Evolutionary conservation across 2,888 invertebrate genomes (phyloP), one percentile per base, ranked within the genome.

Genomic region (Zaprionus bogoriensis): DNA sequence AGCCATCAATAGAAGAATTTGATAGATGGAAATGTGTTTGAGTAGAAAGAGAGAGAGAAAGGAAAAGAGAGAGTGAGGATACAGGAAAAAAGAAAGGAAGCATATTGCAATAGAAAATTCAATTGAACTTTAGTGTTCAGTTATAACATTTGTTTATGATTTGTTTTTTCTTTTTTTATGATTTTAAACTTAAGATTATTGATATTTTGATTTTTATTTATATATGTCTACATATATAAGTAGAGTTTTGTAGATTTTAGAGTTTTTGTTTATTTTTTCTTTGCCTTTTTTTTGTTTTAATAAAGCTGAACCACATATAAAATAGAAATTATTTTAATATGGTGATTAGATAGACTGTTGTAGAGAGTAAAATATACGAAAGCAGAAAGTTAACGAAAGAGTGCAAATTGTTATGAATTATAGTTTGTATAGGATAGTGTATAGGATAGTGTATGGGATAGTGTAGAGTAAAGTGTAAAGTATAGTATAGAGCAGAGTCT

Each of bases 221-320:
- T 41, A 27, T 22, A 58, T 32, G 38, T 28, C 55, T 41, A 61
- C 48, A 55, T 48, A 55, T 57, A 23, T 59, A 68, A 73, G 73
- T 61, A 74, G 66, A 70, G 74, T 77, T 71, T 61, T 27, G 32
- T 45, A 41, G 25, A 61, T 30, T 52, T 65, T 47, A 53, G 30
- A 46, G n/a, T 38, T 50, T 27, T 39, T 20, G 20, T 78, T 62
- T 65, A 62, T 36, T 71, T 47, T 32, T 36, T 14, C 14, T 17
- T 36, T 36, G 32, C 32, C 32, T 36, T 36, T 36, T 36, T 12
- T 30, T 12, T 30, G 19, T 57, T 70, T 74, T 62, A 81, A 89
- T 89, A 90, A 90, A 91, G 91, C 90, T 91, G 90, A 90, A 90
- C 90, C 90, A 90, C 90, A 90, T 89, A 90, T 91, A 90, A 90